phyloP scores from a whole-genome alignment of 2,888 invertebrate genomes.

The Nomada fabriciana region DNA sequence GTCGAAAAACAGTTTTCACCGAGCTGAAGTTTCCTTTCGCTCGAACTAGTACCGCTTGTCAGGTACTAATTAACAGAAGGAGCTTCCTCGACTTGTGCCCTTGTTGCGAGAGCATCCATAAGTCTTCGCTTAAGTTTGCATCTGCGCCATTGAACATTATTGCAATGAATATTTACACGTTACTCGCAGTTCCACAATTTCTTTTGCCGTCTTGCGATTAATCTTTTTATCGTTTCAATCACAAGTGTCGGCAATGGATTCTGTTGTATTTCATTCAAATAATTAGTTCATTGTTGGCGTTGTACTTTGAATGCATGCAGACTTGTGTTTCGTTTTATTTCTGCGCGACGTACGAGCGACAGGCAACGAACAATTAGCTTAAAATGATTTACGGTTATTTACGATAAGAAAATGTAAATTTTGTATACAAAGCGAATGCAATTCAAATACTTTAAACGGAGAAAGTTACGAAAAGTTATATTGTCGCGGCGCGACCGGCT shows the following conservation, averaged over 20 bases:
- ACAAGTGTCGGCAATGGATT: not conserved
- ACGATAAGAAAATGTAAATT: not conserved
- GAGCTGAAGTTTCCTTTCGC: not conserved
- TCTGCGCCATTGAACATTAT: not conserved
- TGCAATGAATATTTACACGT: constrained; percentile 4
- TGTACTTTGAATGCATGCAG: too few species aligned
- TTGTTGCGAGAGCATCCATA: not conserved
- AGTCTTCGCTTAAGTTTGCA: constrained; percentile 8
- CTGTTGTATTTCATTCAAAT: too few species aligned
- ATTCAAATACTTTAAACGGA: not conserved
- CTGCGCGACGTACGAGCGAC: too few species aligned
- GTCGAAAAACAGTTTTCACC: not conserved
- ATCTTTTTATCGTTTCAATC: not conserved
- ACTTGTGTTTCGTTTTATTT: too few species aligned
- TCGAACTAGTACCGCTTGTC: not conserved
- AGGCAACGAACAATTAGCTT: too few species aligned
- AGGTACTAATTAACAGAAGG: constrained; percentile 32
- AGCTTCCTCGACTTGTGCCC: not conserved
- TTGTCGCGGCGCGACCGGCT: not conserved
- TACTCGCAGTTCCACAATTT: not conserved
- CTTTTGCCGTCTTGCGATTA: accelerated
- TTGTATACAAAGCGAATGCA: not conserved
- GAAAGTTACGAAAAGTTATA: not conserved
- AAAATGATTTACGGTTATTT: not conserved
- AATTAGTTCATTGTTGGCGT: too few species aligned